phyloP scores from a whole-genome alignment of 2,797 vertebrate species.

The Octomys mimax region DNA sequence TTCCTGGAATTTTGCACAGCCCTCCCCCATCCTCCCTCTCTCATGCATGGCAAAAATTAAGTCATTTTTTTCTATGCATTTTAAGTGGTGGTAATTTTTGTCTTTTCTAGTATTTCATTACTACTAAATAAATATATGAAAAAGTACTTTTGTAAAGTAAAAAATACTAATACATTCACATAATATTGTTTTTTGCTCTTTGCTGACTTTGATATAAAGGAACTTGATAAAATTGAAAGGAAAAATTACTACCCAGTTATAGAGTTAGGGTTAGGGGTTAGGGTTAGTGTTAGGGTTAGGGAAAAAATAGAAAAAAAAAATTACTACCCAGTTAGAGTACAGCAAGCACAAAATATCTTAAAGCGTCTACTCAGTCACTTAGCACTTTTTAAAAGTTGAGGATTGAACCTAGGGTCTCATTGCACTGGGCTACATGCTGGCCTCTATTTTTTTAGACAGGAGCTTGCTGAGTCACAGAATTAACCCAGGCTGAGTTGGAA shows the following conservation, averaged over 20 bases:
- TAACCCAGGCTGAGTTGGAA: background rate
- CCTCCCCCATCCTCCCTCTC: background rate
- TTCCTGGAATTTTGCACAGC: background rate
- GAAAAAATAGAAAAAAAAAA: conserved; percentile 34
- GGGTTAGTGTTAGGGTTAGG: too few species aligned
- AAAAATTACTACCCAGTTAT: conserved; percentile 57
- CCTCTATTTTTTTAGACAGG: background rate
- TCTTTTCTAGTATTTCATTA: conserved; percentile 39
- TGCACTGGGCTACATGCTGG: background rate
- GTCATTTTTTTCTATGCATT: background rate
- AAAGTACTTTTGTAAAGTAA: conserved; percentile 46
- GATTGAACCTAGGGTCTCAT: background rate
- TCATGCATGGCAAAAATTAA: conserved; percentile 32
- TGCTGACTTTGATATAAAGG: conserved; percentile 55
- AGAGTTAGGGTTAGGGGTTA: too few species aligned
- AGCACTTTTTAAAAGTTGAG: background rate
- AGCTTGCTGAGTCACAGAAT: background rate
- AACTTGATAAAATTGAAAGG: conserved; percentile 35
- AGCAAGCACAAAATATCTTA: background rate
- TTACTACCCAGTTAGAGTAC: conserved; percentile 48
- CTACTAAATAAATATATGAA: background rate
- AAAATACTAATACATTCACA: conserved; percentile 48
- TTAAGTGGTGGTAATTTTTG: background rate
- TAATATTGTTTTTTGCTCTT: conserved; percentile 41
- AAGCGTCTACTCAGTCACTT: conserved; percentile 25